Percentiles rank a stretch among this genome's conserved stretches.
Evolutionary conservation across 2,113 vertebrate genomes (phyloP).

Genomic region (Campylomormyrus tamandua): DNA sequence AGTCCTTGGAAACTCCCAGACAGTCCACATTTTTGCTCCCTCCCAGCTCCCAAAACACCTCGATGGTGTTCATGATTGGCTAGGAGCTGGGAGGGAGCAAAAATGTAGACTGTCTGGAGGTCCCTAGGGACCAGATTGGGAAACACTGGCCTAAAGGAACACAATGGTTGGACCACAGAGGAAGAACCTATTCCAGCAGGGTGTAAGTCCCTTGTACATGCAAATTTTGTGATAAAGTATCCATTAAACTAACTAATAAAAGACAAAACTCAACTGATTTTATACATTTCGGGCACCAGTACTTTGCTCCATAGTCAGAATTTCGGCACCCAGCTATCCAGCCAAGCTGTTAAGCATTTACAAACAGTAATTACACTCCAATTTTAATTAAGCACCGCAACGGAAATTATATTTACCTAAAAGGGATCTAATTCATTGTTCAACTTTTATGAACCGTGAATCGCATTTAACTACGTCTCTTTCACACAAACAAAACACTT

Average conservation of each 20-base stretch:
- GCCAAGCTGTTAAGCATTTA: conserved; percentile 6
- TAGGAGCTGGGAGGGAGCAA: not conserved
- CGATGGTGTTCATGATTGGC: not conserved
- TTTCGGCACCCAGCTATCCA: not conserved
- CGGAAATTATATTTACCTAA: not conserved
- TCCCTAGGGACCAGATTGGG: not conserved
- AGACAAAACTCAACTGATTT: not conserved
- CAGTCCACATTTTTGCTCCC: not conserved
- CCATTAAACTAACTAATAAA: not conserved
- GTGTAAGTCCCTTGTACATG: not conserved
- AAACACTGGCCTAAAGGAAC: not conserved
- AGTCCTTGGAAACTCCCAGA: not conserved
- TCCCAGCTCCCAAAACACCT: not conserved
- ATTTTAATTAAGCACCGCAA: conserved; percentile 9
- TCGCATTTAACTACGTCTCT: not conserved
- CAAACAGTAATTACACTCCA: conserved; percentile 1
- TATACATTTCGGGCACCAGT: not conserved
- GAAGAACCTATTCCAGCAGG: not conserved
- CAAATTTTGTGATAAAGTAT: not conserved
- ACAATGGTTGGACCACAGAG: not conserved
- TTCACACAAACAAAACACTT: conserved; percentile 14
- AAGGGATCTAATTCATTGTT: conserved; percentile 1
- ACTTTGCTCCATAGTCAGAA: not conserved
- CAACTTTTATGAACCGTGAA: not conserved
- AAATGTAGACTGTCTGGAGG: not conserved